These are phyloP conservation scores for Drosophila leontia DNA, from an alignment of 1,140 invertebrate genomes.

Conservation along the genomic window DNA sequence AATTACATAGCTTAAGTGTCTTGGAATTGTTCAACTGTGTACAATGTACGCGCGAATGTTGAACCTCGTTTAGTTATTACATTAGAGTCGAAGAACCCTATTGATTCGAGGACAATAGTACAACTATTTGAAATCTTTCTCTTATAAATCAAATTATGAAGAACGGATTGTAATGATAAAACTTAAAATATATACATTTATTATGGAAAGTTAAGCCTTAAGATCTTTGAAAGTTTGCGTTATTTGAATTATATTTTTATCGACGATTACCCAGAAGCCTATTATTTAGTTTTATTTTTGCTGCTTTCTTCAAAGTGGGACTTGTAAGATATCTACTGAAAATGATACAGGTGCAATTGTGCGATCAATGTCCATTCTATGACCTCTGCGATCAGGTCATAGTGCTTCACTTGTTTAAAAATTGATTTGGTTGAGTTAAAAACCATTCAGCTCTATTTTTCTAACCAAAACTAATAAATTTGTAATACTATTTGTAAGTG, in stretches of 20 bases:
- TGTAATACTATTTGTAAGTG: background rate
- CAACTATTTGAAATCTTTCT: conserved; percentile 41
- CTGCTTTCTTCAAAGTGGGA: background rate
- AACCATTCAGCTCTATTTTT: background rate
- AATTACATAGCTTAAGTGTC: conserved; percentile 26
- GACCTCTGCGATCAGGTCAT: background rate
- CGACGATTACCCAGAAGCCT: background rate
- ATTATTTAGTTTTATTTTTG: conserved; percentile 11
- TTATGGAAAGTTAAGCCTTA: background rate
- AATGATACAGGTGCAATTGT: background rate
- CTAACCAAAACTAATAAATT: conserved; percentile 12
- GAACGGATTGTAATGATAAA: background rate
- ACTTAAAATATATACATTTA: background rate
- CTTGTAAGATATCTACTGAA: background rate
- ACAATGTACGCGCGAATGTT: conserved; percentile 30
- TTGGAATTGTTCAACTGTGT: conserved; percentile 15
- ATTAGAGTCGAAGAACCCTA: background rate
- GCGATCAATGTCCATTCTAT: background rate
- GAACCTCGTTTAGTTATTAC: background rate
- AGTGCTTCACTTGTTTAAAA: background rate
- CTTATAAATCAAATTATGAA: background rate
- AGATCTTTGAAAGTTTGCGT: background rate
- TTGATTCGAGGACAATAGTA: conserved; percentile 45
- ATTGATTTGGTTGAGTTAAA: background rate
- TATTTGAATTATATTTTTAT: background rate